Evolutionary conservation across 2,888 invertebrate genomes (phyloP).

Genomic region (Acanthosoma haemorrhoidale): DNA sequence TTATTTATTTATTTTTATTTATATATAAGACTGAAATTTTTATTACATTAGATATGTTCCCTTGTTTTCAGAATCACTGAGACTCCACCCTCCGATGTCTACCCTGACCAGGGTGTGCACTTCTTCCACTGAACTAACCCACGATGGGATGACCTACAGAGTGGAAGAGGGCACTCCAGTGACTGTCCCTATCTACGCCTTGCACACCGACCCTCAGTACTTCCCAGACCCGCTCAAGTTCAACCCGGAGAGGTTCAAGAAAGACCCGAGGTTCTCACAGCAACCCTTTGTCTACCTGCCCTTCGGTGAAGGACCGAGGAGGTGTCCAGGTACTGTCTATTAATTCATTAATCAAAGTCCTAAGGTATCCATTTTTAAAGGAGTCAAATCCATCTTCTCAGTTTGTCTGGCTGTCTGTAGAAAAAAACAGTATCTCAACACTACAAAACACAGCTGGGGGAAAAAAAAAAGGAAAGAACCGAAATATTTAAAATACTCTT

Average conservation of each 20-base stretch:
- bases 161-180: constrained; percentile 33
- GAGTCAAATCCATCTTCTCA: too few relatives aligned
- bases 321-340: constrained; percentile 35
- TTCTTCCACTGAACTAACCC: constrained; percentile 5
- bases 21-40: too few relatives aligned
- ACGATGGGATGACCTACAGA: constrained; percentile 19
- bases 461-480: too few relatives aligned
- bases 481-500: too few relatives aligned
- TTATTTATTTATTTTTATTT: neutral
- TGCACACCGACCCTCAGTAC: constrained; percentile 32
- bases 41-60: neutral
- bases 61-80: constrained; percentile 23
- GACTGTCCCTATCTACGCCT: constrained; percentile 32
- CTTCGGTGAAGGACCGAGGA: constrained; percentile 32
- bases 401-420: too few relatives aligned
- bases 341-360: too few relatives aligned
- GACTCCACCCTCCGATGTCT: constrained; percentile 32
- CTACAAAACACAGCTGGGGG: too few relatives aligned
- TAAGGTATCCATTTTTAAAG: too few relatives aligned
- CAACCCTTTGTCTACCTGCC: constrained; percentile 30
- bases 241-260: constrained; percentile 31
- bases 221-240: constrained; percentile 31
- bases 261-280: neutral
- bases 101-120: constrained; percentile 34
- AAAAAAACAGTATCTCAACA: too few relatives aligned